Base-by-base conservation (phyloP, 2,888 invertebrate genomes). In the Carpatolechia fugitivella region DNA sequence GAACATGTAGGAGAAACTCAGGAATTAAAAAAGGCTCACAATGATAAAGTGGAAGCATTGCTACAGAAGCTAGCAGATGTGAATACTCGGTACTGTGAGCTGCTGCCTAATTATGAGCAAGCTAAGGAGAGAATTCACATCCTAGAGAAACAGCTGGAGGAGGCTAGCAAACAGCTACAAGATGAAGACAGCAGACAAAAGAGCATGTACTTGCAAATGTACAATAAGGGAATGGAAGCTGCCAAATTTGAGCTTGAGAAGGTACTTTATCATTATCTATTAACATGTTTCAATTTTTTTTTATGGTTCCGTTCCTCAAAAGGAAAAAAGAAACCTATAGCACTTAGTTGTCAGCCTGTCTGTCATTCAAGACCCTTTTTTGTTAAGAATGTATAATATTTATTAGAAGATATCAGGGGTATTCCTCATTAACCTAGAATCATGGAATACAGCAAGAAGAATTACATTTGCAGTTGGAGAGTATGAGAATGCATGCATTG, bases 191-290 rank as follows among this genome's bases (percentile, higher is more conserved):
- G 91, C 64, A 92, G 93, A 63, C 94, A 95, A 69, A 94, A 94
- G 69, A 92, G 95, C 69, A 92, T 94, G 87, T 96, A 96, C 82
- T 89, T 96, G 75, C 93, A 96, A 80, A 95, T 96, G 95, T 95
- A 95, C 82, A 93, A 94, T 70, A 95, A 96, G 84, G 95, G 95
- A 30, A 93, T 95, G 70, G 94, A 95, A 75, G 94, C 95, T n/a
- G 95, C 95, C 51, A 92, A 92, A 70, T 91, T 94, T 77, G 93
- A 94, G 72, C 91, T 93, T 66, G 93, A 94, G 72, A 93, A 94
- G 92, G 95, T 95, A 84, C 69, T 41, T 10, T 16, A 10, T 6
- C 5, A 10, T 38, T 38, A 16, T 13, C 8, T 13, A 38, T 13
- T 13, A 5, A n/a, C 6, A 5, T 16, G 16, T 38, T 14, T 16